Conservation (phyloP, 2,797 vertebrate species). For the Podargus strigoides region DNA sequence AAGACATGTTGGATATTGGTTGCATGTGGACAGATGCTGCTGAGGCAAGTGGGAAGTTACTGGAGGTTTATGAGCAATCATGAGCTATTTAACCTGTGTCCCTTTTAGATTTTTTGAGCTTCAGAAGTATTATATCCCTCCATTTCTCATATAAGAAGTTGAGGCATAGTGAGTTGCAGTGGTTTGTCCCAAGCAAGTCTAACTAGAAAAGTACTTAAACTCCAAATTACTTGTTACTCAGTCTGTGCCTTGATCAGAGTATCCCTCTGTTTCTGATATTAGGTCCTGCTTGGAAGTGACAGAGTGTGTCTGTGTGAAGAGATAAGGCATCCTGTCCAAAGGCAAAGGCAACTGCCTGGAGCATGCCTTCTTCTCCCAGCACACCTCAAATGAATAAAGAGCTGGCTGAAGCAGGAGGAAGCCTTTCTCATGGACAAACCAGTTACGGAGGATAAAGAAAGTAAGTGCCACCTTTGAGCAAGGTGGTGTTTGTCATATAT, state of each 20-base stretch:
- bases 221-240: not conserved
- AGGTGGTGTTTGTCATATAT: not conserved
- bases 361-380: not conserved
- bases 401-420: not conserved
- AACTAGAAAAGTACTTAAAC: not conserved
- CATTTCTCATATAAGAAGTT: not conserved
- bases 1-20: accelerated
- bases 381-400: not conserved
- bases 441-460: not conserved
- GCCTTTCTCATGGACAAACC: not conserved
- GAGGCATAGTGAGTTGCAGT: not conserved
- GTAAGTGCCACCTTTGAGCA: not conserved
- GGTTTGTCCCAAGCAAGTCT: not conserved
- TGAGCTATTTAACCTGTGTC: not conserved
- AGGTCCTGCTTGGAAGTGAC: not conserved
- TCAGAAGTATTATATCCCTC: not conserved
- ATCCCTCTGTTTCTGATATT: not conserved
- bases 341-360: not conserved
- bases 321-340: not conserved
- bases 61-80: not conserved
- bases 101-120: not conserved
- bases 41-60: not conserved
- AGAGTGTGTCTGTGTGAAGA: not conserved
- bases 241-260: not conserved
- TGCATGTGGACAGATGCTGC: not conserved